phyloP scores from a whole-genome alignment of 2,888 invertebrate genomes.

The Troides oblongomaculatus region DNA sequence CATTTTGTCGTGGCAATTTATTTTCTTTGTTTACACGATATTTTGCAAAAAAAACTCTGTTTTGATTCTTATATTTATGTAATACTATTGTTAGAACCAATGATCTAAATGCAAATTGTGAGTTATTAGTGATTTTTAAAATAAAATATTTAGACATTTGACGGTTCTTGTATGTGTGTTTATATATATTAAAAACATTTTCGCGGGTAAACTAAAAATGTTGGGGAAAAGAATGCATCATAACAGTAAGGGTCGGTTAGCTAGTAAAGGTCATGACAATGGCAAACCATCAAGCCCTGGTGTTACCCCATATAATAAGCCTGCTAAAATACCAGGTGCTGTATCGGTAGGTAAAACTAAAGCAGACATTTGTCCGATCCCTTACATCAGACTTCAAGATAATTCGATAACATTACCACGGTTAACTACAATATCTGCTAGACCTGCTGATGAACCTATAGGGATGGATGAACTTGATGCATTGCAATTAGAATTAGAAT shows the following conservation, averaged over 20 bases:
- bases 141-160: slow-evolving; percentile 25
- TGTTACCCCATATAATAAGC: slow-evolving; percentile 70
- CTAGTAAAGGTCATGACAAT: slow-evolving; percentile 73
- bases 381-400: slow-evolving; percentile 85
- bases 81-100: not conserved
- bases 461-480: slow-evolving; percentile 94
- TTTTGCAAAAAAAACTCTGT: slow-evolving; percentile 6
- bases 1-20: slow-evolving; percentile 31
- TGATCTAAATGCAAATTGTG: not conserved
- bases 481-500: slow-evolving; percentile 92
- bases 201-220: slow-evolving; percentile 69
- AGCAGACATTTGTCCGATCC: slow-evolving; percentile 76
- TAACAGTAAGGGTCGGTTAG: slow-evolving; percentile 72
- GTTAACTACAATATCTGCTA: slow-evolving; percentile 82
- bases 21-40: slow-evolving; percentile 17
- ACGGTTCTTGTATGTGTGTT: slow-evolving; percentile 37
- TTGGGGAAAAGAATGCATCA: slow-evolving; percentile 77
- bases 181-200: slow-evolving; percentile 42
- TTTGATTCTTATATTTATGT: slow-evolving; percentile 8
- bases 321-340: slow-evolving; percentile 67
- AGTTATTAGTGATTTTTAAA: not conserved
- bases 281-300: slow-evolving; percentile 77
- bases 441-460: slow-evolving; percentile 87
- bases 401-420: slow-evolving; percentile 84
- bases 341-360: slow-evolving; percentile 69